Base-by-base conservation (phyloP, 2,113 vertebrate species). In the Girardinichthys multiradiatus region DNA sequence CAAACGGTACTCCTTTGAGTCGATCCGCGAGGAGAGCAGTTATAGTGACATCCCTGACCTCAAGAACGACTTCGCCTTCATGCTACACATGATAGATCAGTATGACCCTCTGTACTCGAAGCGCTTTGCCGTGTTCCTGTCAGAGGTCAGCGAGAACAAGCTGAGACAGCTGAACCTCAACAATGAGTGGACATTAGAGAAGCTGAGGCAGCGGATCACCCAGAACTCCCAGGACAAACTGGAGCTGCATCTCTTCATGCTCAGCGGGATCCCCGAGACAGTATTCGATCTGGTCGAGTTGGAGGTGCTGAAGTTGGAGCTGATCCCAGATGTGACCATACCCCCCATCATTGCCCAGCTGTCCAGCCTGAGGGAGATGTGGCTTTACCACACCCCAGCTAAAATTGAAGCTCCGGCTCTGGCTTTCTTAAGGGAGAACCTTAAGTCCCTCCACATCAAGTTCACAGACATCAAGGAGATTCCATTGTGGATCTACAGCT, bases 401-500 rank as follows among this genome's bases (percentile, higher is more conserved):
- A 98, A 96, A 91, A 99, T 99, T 0, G 97, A 99, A 90, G 97
- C 97, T 21, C 97, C 98, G 0, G 98, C 97, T 39, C 91, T 99
- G 76, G 97, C 97, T 85, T 99, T 98, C 87, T 90, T 99, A 72
- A 91, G 96, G 0, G 97, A 99, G 87, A 96, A 97, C 77, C 92
- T 99, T 61, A 96, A 96, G 77, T 98, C 98, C 0, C 93, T 99
- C 64, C 98, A 99, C 87, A 97, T 99, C 86, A 99, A 99, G 87
- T 99, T 99, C 94, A 99, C 97, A 0, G 98, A 99, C 88, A 99
- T 99, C 87, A 99, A 99, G 90, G 98, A 99, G 92, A 99, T 99
- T 80, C 98, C 98, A 0, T 93, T 99, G 69, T 99, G 97, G 98
- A 98, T 99, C 85, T 99, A 98, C 85, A 98, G 98, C 92, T 88